Evolutionary conservation across 2,113 vertebrate species (phyloP).

Genomic region (Marmota flaviventris): DNA sequence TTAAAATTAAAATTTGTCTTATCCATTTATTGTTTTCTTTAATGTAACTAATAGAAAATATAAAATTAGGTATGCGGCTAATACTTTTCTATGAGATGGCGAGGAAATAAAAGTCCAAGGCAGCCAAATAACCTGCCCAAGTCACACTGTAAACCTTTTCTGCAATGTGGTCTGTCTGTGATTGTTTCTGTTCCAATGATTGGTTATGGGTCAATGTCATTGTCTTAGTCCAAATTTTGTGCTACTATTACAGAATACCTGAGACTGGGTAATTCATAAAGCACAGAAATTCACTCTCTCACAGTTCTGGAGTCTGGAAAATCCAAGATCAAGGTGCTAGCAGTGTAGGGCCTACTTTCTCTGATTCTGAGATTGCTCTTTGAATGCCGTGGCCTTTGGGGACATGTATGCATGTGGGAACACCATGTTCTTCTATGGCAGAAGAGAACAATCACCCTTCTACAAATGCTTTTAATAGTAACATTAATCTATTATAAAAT

Average conservation of each 20-base stretch:
- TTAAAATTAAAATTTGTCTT: neutral
- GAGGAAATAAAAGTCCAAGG: neutral
- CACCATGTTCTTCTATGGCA: no score
- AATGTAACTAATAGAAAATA: neutral
- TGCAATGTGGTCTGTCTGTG: no score
- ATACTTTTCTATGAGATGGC: no score
- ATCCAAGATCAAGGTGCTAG: neutral
- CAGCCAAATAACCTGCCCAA: neutral
- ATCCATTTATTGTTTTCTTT: neutral
- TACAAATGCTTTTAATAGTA: neutral
- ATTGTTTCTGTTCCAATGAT: neutral
- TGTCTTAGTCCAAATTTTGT: neutral
- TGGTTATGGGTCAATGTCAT: neutral
- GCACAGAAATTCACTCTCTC: neutral
- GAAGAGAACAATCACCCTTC: neutral
- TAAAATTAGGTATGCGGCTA: neutral
- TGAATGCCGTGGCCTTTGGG: neutral
- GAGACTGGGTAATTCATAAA: neutral
- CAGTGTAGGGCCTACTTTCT: neutral
- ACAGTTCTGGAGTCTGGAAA: neutral
- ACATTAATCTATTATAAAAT: neutral
- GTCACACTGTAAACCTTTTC: neutral
- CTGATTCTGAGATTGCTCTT: neutral
- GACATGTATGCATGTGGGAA: no score
- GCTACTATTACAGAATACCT: neutral